Evolutionary conservation across 2,797 vertebrate genomes (phyloP), one percentile per base, ranked within the genome.

Genomic region (Cryptoblepharus egeriae): DNA sequence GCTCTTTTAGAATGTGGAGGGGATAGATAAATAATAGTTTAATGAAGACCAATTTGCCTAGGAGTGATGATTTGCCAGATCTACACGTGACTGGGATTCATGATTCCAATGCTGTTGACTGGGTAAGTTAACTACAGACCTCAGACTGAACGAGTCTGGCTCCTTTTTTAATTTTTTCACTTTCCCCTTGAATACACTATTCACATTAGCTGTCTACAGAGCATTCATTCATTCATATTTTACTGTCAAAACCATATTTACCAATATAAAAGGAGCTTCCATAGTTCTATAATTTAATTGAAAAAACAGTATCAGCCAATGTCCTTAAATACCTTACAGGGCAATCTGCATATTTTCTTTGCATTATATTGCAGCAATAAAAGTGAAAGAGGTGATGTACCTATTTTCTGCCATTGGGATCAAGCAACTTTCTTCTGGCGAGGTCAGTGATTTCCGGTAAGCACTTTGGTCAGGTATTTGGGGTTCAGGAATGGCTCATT

Each of bases 21-120:
- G 82, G 86, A 79, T 15, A 0, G 68, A 88, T 75, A 86, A 88
- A 80, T 49, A 70, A 3, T 68, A 85, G 13, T 82, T 83, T 39
- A 85, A 70, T 84, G 10, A 49, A 90, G 45, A 35, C 49, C 32
- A 10, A 64, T 55, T 72, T 77, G 49, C 42, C 67, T 67, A 69
- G 70, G 37, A 89, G 15, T 30, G 32, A 69, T 58, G 37, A 10
- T 32, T 80, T 69, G 83, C 57, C 13, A 39, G 77, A 64, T 90
- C 80, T 77, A 64, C 55, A 69, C 58, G 45, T 26, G 70, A 58
- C 22, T 84, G 60, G 42, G 64, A 85, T 87, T 68, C 35, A 57
- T 68, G 74, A 81, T 84, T 82, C 79, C 71, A 67, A 83, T 45
- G 63, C 69, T 35, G 76, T 12, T 67, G 74, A 73, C 32, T 45